phyloP scores from a whole-genome alignment of 2,113 vertebrate species.

The Xenopus laevis region DNA sequence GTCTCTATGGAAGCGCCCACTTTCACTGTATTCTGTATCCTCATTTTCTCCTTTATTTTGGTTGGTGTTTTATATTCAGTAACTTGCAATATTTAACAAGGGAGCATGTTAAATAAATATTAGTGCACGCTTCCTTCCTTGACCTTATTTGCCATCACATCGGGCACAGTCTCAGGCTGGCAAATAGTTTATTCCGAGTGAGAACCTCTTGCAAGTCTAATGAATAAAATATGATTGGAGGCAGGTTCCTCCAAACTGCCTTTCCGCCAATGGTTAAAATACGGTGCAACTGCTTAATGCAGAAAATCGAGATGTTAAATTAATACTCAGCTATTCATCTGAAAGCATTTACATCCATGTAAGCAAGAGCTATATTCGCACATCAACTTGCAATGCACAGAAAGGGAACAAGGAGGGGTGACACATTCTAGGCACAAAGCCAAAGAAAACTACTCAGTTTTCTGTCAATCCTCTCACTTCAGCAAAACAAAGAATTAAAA shows the following conservation, averaged over 20 bases:
- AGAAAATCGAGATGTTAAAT: constrained; percentile 74
- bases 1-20: too few species aligned
- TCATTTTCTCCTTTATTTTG: too few species aligned
- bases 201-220: too few species aligned
- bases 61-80: too few species aligned
- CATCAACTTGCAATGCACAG: constrained; percentile 61
- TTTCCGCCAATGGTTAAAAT: background rate
- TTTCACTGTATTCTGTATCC: too few species aligned
- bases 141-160: too few species aligned
- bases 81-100: too few species aligned
- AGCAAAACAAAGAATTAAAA: constrained; percentile 65
- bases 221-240: too few species aligned
- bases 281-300: constrained; percentile 68
- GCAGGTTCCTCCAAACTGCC: background rate
- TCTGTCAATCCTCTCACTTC: constrained; percentile 75
- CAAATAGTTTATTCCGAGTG: too few species aligned
- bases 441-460: constrained; percentile 77
- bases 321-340: constrained; percentile 77
- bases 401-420: constrained; percentile 68
- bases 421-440: constrained; percentile 73
- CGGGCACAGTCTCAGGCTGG: too few species aligned
- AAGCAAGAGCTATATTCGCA: constrained; percentile 63
- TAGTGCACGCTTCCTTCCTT: too few species aligned
- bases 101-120: too few species aligned
- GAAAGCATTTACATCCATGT: constrained; percentile 67